Conservation (phyloP, 2,888 invertebrate genomes). For the Pseudanteris insignis region DNA sequence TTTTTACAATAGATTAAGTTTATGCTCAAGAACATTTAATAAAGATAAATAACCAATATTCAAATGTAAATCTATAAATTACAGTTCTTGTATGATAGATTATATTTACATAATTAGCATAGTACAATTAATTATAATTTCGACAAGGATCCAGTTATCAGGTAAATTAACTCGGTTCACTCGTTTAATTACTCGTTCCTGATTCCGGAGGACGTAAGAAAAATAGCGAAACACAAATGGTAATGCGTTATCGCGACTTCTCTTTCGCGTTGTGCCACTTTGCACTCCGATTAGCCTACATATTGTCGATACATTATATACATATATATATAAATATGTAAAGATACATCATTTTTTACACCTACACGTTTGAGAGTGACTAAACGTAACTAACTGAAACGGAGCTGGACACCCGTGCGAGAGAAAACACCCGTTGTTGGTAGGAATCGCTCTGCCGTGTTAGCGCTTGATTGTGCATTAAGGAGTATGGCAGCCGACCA, state of each 20-base stretch:
- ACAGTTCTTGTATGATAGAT: too few relatives aligned
- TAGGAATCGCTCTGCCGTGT: conserved; percentile 28
- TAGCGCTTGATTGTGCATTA: conserved; percentile 39
- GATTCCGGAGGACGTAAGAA: conserved; percentile 17
- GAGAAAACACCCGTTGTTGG: conserved; percentile 13
- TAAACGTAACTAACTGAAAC: too few relatives aligned
- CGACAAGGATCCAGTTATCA: too few relatives aligned
- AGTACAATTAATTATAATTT: too few relatives aligned
- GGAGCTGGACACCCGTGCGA: conserved; percentile 16
- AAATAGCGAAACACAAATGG: conserved; percentile 12
- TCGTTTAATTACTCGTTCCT: conserved; percentile 25
- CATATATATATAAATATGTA: too few relatives aligned
- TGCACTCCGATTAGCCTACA: conserved; percentile 47
- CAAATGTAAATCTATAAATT: too few relatives aligned
- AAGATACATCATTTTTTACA: conserved; percentile 46
- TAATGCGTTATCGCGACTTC: conserved; percentile 27
- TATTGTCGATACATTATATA: conserved; percentile 35
- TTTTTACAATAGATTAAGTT: too few relatives aligned
- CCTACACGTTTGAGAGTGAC: conserved; percentile 38
- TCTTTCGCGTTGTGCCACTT: conserved; percentile 41
- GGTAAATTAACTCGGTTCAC: conserved; percentile 19
- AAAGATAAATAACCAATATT: too few relatives aligned
- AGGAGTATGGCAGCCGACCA: too few relatives aligned
- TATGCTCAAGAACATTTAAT: too few relatives aligned
- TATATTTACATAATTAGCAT: too few relatives aligned